phyloP scores from a whole-genome alignment of 2,888 invertebrate species.

The Apeira syringaria region DNA sequence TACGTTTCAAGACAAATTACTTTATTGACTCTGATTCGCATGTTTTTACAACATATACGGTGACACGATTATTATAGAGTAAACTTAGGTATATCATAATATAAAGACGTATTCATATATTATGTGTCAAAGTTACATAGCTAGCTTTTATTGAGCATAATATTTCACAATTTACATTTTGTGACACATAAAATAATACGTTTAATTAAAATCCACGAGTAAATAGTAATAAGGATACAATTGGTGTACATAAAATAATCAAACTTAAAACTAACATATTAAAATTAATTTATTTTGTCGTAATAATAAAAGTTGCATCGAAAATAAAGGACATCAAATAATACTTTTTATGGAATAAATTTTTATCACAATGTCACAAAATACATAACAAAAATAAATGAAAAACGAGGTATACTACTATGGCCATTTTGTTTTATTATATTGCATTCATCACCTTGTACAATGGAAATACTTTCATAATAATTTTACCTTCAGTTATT shows the following conservation, averaged over 20 bases:
- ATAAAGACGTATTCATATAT: no score
- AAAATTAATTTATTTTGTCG: slow-evolving; percentile 1
- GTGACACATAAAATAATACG: not conserved
- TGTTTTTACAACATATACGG: no score
- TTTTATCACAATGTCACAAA: slow-evolving; percentile 25
- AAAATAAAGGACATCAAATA: slow-evolving; percentile 26
- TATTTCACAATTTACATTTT: slow-evolving; percentile 7
- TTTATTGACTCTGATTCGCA: no score
- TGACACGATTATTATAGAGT: no score
- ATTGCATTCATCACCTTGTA: slow-evolving; percentile 1
- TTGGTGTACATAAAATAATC: slow-evolving; percentile 5
- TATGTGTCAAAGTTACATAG: no score
- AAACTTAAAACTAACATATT: slow-evolving; percentile 7
- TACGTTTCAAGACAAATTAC: no score
- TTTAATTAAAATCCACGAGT: not conserved
- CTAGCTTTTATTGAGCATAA: slow-evolving; percentile 26
- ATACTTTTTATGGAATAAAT: slow-evolving; percentile 28
- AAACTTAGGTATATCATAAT: no score
- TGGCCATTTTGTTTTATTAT: slow-evolving; percentile 7
- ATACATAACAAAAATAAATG: slow-evolving; percentile 2
- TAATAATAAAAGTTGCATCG: slow-evolving; percentile 4
- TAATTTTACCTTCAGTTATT: slow-evolving; percentile 8
- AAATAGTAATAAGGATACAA: not conserved
- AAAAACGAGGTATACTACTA: slow-evolving; percentile 11
- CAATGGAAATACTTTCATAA: not conserved